Conservation (phyloP, 2,888 invertebrate species). For the Drosophila siamana region DNA sequence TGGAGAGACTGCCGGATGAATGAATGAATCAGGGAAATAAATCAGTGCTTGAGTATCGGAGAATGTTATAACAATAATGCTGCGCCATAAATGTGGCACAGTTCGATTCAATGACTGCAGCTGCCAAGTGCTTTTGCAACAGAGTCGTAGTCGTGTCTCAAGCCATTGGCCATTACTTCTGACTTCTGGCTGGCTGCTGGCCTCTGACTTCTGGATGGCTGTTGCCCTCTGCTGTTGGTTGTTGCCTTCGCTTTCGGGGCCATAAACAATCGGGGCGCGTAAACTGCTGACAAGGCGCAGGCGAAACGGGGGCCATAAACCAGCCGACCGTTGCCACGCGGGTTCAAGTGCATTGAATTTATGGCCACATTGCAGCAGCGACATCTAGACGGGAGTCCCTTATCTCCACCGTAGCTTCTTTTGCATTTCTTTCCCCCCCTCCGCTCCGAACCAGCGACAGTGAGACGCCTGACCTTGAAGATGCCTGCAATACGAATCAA, state of each 20-base stretch:
- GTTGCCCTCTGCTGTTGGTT: slow-evolving; percentile 8
- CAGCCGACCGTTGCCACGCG: slow-evolving; percentile 28
- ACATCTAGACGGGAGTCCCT: slow-evolving; percentile 7
- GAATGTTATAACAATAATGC: slow-evolving; percentile 15
- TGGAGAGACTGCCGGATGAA: not conserved
- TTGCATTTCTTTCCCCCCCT: not conserved
- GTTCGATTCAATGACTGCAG: slow-evolving; percentile 25
- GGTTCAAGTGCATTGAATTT: slow-evolving; percentile 52
- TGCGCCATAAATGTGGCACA: slow-evolving; percentile 20
- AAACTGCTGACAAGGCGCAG: slow-evolving; percentile 64
- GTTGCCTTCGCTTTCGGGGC: slow-evolving; percentile 20
- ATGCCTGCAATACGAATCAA: slow-evolving; percentile 37
- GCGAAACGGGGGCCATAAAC: slow-evolving; percentile 38
- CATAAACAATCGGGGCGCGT: slow-evolving; percentile 66
- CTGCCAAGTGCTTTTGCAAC: slow-evolving; percentile 24
- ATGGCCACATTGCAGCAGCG: slow-evolving; percentile 32
- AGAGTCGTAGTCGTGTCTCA: slow-evolving; percentile 16
- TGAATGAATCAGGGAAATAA: slow-evolving; percentile 9
- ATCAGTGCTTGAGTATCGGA: slow-evolving; percentile 3
- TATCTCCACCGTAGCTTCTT: not conserved
- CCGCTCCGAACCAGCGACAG: not conserved
- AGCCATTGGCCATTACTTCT: slow-evolving; percentile 15
- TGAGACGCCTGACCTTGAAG: slow-evolving; percentile 26
- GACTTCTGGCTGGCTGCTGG: slow-evolving; percentile 29
- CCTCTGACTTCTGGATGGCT: not conserved